Evolutionary conservation across 2,888 invertebrate genomes (phyloP), one percentile per base, ranked within the genome.

Genomic region (Petrophora chlorosata): DNA sequence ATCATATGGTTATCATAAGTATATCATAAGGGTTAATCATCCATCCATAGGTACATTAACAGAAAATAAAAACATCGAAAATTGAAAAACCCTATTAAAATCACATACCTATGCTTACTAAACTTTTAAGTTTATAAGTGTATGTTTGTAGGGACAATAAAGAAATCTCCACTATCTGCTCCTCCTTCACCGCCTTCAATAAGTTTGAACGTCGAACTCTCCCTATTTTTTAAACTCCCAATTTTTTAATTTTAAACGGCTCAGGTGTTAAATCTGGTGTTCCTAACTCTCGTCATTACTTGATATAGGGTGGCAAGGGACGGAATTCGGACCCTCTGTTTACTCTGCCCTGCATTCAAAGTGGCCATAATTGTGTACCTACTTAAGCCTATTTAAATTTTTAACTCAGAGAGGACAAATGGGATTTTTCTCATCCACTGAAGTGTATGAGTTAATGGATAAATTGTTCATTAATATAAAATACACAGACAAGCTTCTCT

Each of bases 261-360:
- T 76, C 85, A 85, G 85, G 85, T 85, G 85, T 64, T 62, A 56
- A 67, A 65, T 70, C 64, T 67, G 73, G 73, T 69, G 71, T 70
- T 71, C 70, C 73, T 74, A 76, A 78, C 67, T 76, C 73, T 71
- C 73, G 77, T 84, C 84, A 83, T 82, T 82, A 79, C 69, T 73
- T 82, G 82, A 81, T 76, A 73, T 81, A 76, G 82, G 79, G 73
- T 67, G 67, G 59, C 59, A 41, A 34, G 60, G 43, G 45, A 32
- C 48, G 73, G 61, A 60, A 61, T 59, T 55, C 60, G 62, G 57
- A 51, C 80, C 80, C 78, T 79, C 74, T 82, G 79, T 81, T 82
- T 83, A 76, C 67, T 74, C 66, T 64, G 61, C 65, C 63, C 56
- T 61, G 66, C 67, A 70, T 72, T 73, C 64, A 70, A 76, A 76